Conservation (phyloP, 1,140 invertebrate species). For the Medauroidea extradentata region DNA sequence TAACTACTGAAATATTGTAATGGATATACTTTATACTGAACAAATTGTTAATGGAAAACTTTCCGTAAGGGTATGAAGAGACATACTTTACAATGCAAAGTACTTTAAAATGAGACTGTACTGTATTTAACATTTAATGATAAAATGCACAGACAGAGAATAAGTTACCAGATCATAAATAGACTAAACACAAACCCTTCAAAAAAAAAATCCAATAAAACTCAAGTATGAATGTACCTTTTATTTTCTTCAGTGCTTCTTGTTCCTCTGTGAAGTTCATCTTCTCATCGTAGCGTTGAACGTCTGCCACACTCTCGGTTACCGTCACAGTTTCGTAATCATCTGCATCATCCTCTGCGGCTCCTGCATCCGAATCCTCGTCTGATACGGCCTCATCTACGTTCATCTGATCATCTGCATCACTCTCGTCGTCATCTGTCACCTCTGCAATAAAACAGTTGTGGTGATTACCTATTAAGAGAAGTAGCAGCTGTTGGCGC, state of each 20-base stretch:
- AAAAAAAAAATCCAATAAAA: background rate
- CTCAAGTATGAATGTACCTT: conserved; percentile 50
- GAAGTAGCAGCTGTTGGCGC: too few relatives aligned
- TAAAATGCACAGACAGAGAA: too few relatives aligned
- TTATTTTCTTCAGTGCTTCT: conserved; percentile 64
- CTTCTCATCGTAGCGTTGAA: conserved; percentile 60
- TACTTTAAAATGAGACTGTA: too few relatives aligned
- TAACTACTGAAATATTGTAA: too few relatives aligned
- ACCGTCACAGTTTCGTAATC: conserved; percentile 42
- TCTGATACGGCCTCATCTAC: conserved; percentile 24
- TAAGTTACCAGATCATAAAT: background rate
- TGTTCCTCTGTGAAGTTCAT: conserved; percentile 72
- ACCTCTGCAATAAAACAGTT: too few relatives aligned
- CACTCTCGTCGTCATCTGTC: conserved; percentile 22
- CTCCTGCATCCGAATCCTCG: conserved; percentile 14
- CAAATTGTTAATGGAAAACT: too few relatives aligned
- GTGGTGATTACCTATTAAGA: too few relatives aligned
- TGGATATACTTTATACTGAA: too few relatives aligned
- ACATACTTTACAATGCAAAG: too few relatives aligned
- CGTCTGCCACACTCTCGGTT: conserved; percentile 55
- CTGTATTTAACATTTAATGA: too few relatives aligned
- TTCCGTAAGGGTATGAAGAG: too few relatives aligned
- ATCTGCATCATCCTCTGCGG: conserved; percentile 22
- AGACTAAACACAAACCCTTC: background rate
- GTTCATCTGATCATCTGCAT: conserved; percentile 32